Percentiles rank a stretch among this genome's conserved stretches.
Evolutionary conservation across 23 tunicate genomes (phyloP).

Genomic region (Pegea sp.): DNA sequence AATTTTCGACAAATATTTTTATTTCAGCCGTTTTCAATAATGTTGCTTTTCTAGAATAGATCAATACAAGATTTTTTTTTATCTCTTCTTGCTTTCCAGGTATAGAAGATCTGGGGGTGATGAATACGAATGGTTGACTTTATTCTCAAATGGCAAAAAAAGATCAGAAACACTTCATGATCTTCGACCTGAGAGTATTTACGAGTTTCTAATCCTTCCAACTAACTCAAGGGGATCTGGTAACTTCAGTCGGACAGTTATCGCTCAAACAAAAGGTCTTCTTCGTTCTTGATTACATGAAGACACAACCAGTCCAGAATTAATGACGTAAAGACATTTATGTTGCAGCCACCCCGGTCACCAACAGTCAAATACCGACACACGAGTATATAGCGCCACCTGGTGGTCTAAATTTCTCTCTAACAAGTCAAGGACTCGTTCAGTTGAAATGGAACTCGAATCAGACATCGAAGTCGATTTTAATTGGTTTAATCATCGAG

Average conservation of each 20-base stretch:
- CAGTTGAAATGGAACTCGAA: too few species aligned
- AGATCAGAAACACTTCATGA: slow-evolving; percentile 34
- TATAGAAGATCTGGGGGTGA: slow-evolving; percentile 38
- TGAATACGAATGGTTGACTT: slow-evolving; percentile 58
- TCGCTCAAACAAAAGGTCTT: too few species aligned
- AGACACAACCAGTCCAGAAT: too few species aligned
- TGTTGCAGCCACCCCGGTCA: too few species aligned
- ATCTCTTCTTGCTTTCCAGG: slow-evolving; percentile 7
- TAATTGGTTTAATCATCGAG: too few species aligned
- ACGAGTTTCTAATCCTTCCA: slow-evolving; percentile 58
- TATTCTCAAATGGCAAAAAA: slow-evolving; percentile 20
- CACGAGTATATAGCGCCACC: too few species aligned
- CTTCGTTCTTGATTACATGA: too few species aligned
- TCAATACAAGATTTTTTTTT: not conserved
- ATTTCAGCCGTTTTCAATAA: slow-evolving; percentile 4
- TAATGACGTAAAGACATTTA: too few species aligned
- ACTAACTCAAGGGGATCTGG: slow-evolving; percentile 75
- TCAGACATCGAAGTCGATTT: too few species aligned
- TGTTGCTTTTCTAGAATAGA: not conserved
- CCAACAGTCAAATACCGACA: too few species aligned
- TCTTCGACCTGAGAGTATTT: slow-evolving; percentile 53
- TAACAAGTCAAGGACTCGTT: too few species aligned
- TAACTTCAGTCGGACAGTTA: slow-evolving; percentile 31
- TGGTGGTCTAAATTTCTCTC: too few species aligned
- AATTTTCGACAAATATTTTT: not conserved